These are phyloP conservation scores for Harpalus rufipes DNA, from an alignment of 2,888 invertebrate species.

Conservation along the genomic window DNA sequence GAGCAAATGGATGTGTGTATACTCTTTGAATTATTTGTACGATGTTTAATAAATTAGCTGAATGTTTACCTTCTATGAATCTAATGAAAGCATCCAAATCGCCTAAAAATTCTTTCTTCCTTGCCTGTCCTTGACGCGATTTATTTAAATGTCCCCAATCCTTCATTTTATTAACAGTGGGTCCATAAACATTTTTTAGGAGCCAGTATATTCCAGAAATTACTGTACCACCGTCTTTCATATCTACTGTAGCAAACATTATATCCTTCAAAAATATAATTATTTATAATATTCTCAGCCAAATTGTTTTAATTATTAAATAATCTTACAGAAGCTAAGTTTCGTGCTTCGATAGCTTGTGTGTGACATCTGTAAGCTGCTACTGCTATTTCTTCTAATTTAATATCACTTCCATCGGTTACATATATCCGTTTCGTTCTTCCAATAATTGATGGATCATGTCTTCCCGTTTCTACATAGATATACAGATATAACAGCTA, in stretches of 20 bases:
- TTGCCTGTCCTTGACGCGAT: slow-evolving; percentile 76
- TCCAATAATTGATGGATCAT: slow-evolving; percentile 75
- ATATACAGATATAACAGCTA: no score
- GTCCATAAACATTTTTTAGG: slow-evolving; percentile 75
- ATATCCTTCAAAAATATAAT: slow-evolving; percentile 71
- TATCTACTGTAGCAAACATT: slow-evolving; percentile 73
- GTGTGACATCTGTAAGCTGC: slow-evolving; percentile 84
- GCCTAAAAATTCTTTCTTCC: slow-evolving; percentile 80
- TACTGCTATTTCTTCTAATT: slow-evolving; percentile 83
- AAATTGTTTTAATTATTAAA: not conserved
- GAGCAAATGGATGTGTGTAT: no score
- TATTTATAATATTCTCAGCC: not conserved
- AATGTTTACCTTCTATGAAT: slow-evolving; percentile 80
- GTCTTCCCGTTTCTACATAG: slow-evolving; percentile 82
- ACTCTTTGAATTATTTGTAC: no score
- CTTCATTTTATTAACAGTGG: slow-evolving; percentile 77
- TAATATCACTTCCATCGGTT: slow-evolving; percentile 80
- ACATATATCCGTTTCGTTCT: slow-evolving; percentile 80
- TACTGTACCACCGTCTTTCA: slow-evolving; percentile 72
- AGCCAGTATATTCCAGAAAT: slow-evolving; percentile 73
- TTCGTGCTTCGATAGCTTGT: slow-evolving; percentile 81
- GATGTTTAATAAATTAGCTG: no score
- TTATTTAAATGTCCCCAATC: slow-evolving; percentile 81
- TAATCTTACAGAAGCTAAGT: slow-evolving; percentile 82
- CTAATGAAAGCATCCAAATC: slow-evolving; percentile 80